phyloP scores from a whole-genome alignment of 1,140 invertebrate species.

The Lucilia cuprina region DNA sequence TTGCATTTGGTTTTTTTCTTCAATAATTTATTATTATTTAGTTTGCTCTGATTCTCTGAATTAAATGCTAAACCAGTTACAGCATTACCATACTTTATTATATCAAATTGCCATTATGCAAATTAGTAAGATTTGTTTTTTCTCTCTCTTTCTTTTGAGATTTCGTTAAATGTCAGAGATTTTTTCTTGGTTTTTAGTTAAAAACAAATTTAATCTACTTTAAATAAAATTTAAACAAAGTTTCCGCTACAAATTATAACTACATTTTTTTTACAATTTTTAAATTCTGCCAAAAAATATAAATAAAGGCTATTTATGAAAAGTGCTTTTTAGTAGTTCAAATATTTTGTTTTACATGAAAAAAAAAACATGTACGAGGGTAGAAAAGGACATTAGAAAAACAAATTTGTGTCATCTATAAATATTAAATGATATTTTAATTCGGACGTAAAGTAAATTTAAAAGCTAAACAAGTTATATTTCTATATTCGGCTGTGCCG shows the following conservation, averaged over 20 bases:
- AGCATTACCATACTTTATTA: not conserved
- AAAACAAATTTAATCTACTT: not conserved
- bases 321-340: not conserved
- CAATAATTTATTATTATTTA: slow-evolving; percentile 19
- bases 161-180: slow-evolving; percentile 28
- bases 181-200: not conserved
- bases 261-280: not conserved
- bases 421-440: too few species aligned
- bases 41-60: slow-evolving; percentile 26
- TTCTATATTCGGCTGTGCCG: too few species aligned
- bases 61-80: slow-evolving; percentile 18
- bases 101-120: slow-evolving; percentile 33
- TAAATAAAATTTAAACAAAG: not conserved
- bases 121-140: slow-evolving; percentile 16
- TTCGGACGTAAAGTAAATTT: too few species aligned
- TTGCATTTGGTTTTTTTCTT: not conserved
- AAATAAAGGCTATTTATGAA: not conserved
- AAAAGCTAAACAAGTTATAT: too few species aligned
- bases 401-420: too few species aligned
- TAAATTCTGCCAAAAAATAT: not conserved
- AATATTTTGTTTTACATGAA: not conserved
- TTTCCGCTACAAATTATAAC: slow-evolving; percentile 6
- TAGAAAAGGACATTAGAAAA: too few species aligned
- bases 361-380: not conserved
- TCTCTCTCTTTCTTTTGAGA: not conserved